Evolutionary conservation across 2,797 vertebrate genomes (phyloP).

Genomic region (Hoplostethus atlanticus): DNA sequence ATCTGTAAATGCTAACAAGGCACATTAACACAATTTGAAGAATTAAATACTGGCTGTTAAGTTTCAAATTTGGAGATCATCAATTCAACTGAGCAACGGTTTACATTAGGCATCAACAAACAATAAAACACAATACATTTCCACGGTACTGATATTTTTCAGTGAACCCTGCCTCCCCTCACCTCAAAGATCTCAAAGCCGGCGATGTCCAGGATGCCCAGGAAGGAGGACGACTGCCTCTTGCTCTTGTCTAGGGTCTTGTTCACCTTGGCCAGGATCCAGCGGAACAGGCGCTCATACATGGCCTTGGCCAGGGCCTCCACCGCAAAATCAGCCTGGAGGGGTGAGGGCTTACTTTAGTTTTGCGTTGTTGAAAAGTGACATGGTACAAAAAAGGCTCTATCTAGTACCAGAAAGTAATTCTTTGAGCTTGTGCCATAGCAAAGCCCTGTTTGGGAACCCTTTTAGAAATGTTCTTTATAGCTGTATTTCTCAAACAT

Average conservation of each 20-base stretch:
- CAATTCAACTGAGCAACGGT: too few relatives aligned
- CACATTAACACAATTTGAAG: not conserved
- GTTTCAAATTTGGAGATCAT: too few relatives aligned
- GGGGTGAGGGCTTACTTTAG: not conserved
- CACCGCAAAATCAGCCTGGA: slow-evolving; percentile 93
- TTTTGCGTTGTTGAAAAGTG: not conserved
- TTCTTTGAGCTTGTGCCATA: too few relatives aligned
- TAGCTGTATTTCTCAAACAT: too few relatives aligned
- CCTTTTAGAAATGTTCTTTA: too few relatives aligned
- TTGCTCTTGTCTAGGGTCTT: slow-evolving; percentile 97
- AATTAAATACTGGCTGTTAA: too few relatives aligned
- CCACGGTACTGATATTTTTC: not conserved
- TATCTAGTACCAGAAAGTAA: too few relatives aligned
- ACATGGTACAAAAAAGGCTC: too few relatives aligned
- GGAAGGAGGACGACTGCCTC: slow-evolving; percentile 93
- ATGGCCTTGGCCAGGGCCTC: slow-evolving; percentile 98
- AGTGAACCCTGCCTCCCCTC: not conserved
- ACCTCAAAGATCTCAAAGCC: slow-evolving; percentile 99
- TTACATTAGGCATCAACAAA: too few relatives aligned
- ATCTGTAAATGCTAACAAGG: too few relatives aligned
- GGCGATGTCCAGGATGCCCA: slow-evolving; percentile 98
- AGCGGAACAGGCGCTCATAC: slow-evolving; percentile 95
- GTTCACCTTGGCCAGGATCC: slow-evolving; percentile 93
- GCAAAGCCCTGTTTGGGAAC: too few relatives aligned
- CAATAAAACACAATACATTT: not conserved